A percentile compares a stretch with the other conserved stretches of the same genome.
Evolutionary conservation across 2,113 vertebrate species (phyloP).

Genomic region (Microtus montanus): DNA sequence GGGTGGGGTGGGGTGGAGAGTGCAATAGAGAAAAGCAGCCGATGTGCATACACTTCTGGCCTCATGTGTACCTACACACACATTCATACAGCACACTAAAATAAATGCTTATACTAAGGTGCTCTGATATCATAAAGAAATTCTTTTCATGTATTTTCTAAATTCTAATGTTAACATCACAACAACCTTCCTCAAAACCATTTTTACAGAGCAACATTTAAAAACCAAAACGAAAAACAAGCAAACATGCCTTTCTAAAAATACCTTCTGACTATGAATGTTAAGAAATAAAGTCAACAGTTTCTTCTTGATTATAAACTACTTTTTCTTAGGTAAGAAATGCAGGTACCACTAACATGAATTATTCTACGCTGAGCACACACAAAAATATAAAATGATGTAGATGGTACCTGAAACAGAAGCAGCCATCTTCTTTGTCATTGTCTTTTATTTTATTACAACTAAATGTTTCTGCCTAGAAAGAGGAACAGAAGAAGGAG

Average conservation of each 20-base stretch:
- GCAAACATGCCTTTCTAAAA: neutral
- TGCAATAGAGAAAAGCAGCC: neutral
- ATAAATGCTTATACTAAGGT: neutral
- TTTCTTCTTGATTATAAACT: constrained; percentile 42
- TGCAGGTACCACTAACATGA: neutral
- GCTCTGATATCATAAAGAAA: neutral
- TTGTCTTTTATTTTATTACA: constrained; percentile 90
- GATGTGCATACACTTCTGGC: neutral
- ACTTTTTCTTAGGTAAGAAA: neutral
- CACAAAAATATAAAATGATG: constrained; percentile 57
- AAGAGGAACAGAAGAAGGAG: constrained; percentile 39
- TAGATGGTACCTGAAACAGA: constrained; percentile 93
- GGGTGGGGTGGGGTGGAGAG: too few species aligned
- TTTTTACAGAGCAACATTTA: constrained; percentile 18
- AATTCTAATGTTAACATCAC: constrained; percentile 22
- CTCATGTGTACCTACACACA: neutral
- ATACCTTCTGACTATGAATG: neutral
- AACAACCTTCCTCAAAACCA: neutral
- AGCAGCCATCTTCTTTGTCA: constrained; percentile 90
- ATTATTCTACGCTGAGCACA: constrained; percentile 22
- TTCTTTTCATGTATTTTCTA: neutral
- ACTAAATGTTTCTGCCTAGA: constrained; percentile 87
- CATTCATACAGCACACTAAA: neutral
- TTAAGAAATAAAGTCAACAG: neutral
- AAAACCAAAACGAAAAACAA: neutral